Base-by-base conservation (phyloP, 2,113 vertebrate species). In the Hystrix cristata region DNA sequence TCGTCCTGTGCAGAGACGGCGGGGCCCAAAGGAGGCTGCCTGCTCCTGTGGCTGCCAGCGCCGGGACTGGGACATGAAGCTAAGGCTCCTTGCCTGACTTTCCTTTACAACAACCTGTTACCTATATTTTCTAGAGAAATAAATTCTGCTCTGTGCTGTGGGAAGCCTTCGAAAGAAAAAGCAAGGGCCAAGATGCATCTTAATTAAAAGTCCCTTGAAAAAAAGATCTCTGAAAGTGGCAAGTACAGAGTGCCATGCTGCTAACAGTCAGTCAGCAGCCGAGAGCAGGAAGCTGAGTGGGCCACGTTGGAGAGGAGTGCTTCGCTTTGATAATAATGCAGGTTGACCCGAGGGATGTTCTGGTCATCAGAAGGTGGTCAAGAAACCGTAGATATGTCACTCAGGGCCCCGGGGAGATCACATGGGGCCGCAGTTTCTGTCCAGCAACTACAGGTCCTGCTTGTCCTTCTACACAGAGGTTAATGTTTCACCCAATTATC, bases 91-190 rank as follows among this genome's bases (percentile, higher is more conserved):
- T 0, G 60, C 86, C 78, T 2, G 14, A 93, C 79, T 91, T 89
- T 87, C 93, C 93, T 97, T 76, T 31, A 83, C 92, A 97, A 95
- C 91, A 96, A 95, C 87, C 59, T 95, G 95, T 92, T 94, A 74
- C 84, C 84, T 97, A 31, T 95, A 92, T 96, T 92, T 98, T 97
- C 94, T 96, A 83, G 95, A 96, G 92, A 97, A 95, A 95, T 95
- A 95, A 97, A 95, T 96, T 95, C 86, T 94, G 76, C 72, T 93
- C 72, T 88, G 71, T 92, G 86, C 86, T 71, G 91, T 74, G 46
- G 51, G 91, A 95, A 91, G 92, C 65, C 95, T 95, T 95, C 93
- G 85, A 92, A 87, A 96, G 85, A 51, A 89, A 79, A 79, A 95
- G 86, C 93, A 96, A 92, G 31, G 55, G 79, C 85, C 84, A 86